Percentiles rank a stretch among this genome's conserved stretches.
phyloP scores from a whole-genome alignment of 2,888 invertebrate genomes.

The Coelinius sp. region DNA sequence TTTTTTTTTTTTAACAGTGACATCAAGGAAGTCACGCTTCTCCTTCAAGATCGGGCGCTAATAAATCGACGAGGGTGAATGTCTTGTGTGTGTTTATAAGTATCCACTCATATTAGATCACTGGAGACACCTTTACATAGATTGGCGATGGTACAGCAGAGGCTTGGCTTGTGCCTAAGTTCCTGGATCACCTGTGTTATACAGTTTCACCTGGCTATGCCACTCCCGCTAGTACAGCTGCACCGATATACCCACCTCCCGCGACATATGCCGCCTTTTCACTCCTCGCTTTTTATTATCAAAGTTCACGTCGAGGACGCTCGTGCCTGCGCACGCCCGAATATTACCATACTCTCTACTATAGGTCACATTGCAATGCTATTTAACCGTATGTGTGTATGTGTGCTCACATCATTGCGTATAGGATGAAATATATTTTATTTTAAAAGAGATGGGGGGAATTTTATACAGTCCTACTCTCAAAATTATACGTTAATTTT shows the following conservation, averaged over 20 bases:
- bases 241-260: slow-evolving; percentile 59
- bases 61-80: slow-evolving; percentile 16
- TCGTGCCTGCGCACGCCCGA: slow-evolving; percentile 33
- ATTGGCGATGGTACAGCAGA: slow-evolving; percentile 43
- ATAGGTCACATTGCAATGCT: slow-evolving; percentile 45
- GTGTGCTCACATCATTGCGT: not conserved
- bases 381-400: not conserved
- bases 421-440: not conserved
- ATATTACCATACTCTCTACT: slow-evolving; percentile 48
- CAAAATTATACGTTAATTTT: slow-evolving; percentile 50
- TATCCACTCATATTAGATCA: slow-evolving; percentile 9
- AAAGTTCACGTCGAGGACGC: slow-evolving; percentile 67
- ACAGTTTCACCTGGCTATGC: slow-evolving; percentile 53
- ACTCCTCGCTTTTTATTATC: slow-evolving; percentile 65
- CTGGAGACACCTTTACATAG: not conserved
- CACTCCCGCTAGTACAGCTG: slow-evolving; percentile 57
- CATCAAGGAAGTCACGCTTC: slow-evolving; percentile 40
- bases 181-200: slow-evolving; percentile 65
- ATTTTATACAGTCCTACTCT: not conserved
- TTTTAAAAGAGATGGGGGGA: no score
- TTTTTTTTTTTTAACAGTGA: slow-evolving; percentile 9
- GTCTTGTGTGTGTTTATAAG: not conserved
- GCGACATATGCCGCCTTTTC: slow-evolving; percentile 64
- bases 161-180: slow-evolving; percentile 52
- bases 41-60: slow-evolving; percentile 5